These are phyloP conservation scores for Deroptyus accipitrinus DNA, from an alignment of 2,113 vertebrate species.

Conservation along the genomic window DNA sequence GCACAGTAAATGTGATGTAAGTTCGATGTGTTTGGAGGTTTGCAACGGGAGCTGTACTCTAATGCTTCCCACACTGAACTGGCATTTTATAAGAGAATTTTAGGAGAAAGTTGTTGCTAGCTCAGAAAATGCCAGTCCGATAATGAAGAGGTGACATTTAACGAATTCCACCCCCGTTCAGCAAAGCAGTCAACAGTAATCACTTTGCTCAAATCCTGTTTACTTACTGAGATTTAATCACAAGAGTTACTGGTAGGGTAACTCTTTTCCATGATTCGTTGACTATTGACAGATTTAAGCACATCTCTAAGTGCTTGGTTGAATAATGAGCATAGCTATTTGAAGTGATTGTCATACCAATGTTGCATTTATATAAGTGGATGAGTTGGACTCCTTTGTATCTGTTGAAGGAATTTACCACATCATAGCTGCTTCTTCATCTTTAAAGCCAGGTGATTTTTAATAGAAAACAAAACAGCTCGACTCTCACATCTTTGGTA, in stretches of 20 bases:
- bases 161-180: not conserved
- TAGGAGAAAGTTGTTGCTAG: not conserved
- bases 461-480: constrained; percentile 25
- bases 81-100: not conserved
- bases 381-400: not conserved
- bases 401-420: constrained; percentile 13
- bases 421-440: not conserved
- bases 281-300: not conserved
- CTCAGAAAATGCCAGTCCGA: constrained; percentile 39
- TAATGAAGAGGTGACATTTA: constrained; percentile 50
- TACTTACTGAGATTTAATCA: not conserved
- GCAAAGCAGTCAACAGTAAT: not conserved
- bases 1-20: not conserved
- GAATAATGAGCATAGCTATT: not conserved
- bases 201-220: not conserved
- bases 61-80: not conserved
- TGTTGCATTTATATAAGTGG: not conserved
- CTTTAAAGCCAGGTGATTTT: constrained; percentile 14
- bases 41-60: not conserved
- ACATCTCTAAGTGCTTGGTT: not conserved
- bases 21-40: not conserved
- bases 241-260: not conserved
- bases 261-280: not conserved
- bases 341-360: not conserved
- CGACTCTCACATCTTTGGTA: constrained; percentile 9